phyloP scores from a whole-genome alignment of 2,888 invertebrate species.

The Pterostichus niger region DNA sequence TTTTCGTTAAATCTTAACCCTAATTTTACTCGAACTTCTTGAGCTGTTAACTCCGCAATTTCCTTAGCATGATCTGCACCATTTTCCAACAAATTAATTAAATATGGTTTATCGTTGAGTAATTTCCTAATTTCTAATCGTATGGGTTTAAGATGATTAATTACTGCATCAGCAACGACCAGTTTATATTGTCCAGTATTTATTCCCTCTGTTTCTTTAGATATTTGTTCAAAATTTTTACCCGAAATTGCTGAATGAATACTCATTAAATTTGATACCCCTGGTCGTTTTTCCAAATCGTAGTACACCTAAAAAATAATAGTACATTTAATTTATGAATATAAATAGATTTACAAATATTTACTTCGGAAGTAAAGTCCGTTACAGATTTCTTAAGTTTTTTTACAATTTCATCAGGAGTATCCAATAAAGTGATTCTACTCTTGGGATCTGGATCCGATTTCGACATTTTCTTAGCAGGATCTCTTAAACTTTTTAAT shows the following conservation, averaged over 20 bases:
- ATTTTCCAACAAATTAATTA: constrained; percentile 81
- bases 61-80: constrained; percentile 58
- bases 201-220: constrained; percentile 82
- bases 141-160: constrained; percentile 86
- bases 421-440: constrained; percentile 89
- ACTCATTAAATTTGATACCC: constrained; percentile 92
- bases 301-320: constrained; percentile 82
- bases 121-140: constrained; percentile 80
- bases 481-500: constrained; percentile 91
- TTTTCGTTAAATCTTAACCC: constrained; percentile 60
- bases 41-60: constrained; percentile 56
- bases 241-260: constrained; percentile 89
- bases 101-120: constrained; percentile 81
- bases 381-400: constrained; percentile 94
- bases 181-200: constrained; percentile 90
- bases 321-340: constrained; percentile 55
- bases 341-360: constrained; percentile 16
- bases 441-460: constrained; percentile 90
- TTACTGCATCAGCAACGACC: constrained; percentile 85
- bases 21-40: constrained; percentile 57
- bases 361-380: constrained; percentile 88
- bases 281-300: constrained; percentile 88
- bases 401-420: constrained; percentile 82
- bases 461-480: constrained; percentile 98
- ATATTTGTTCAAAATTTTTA: constrained; percentile 83